Percentiles rank a stretch among this genome's conserved stretches.
Conservation (phyloP, 2,888 invertebrate species). For the Aethes cnicana region DNA sequence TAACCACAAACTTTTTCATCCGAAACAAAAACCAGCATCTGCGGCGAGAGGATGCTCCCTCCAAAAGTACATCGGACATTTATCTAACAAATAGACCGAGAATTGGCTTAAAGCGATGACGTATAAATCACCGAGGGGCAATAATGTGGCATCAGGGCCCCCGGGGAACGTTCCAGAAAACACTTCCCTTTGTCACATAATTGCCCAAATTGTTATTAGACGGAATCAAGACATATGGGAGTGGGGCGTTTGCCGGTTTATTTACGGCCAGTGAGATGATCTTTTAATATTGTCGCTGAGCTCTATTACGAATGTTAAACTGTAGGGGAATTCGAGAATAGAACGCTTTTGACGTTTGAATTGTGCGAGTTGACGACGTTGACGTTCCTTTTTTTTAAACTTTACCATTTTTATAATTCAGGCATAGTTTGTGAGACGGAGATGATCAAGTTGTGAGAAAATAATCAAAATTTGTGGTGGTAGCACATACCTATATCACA, state of each 20-base stretch:
- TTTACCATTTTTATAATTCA: too few species aligned
- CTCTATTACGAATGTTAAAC: conserved; percentile 42
- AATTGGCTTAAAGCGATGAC: conserved; percentile 55
- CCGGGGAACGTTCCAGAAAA: conserved; percentile 68
- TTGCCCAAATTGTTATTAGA: conserved; percentile 81
- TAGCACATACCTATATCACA: too few species aligned
- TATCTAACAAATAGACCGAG: conserved; percentile 38
- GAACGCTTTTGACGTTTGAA: too few species aligned
- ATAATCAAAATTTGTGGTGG: too few species aligned
- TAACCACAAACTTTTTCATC: too few species aligned
- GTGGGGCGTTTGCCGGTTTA: conserved; percentile 40
- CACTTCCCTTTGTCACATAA: conserved; percentile 81
- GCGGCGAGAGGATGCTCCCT: too few species aligned
- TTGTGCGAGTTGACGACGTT: too few species aligned
- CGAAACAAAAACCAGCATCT: too few species aligned
- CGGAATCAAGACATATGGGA: conserved; percentile 80
- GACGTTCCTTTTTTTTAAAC: too few species aligned
- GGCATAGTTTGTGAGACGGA: too few species aligned
- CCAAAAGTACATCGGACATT: conserved; percentile 17
- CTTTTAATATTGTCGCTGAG: conserved; percentile 73
- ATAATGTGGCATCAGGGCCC: conserved; percentile 72
- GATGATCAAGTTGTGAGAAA: too few species aligned
- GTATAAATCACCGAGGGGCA: conserved; percentile 75
- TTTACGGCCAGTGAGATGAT: conserved; percentile 48
- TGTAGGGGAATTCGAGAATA: too few species aligned